Evolutionary conservation across 2,797 vertebrate species (phyloP), one percentile per base, ranked within the genome.

Genomic region (Triplophysa yarkandensis): DNA sequence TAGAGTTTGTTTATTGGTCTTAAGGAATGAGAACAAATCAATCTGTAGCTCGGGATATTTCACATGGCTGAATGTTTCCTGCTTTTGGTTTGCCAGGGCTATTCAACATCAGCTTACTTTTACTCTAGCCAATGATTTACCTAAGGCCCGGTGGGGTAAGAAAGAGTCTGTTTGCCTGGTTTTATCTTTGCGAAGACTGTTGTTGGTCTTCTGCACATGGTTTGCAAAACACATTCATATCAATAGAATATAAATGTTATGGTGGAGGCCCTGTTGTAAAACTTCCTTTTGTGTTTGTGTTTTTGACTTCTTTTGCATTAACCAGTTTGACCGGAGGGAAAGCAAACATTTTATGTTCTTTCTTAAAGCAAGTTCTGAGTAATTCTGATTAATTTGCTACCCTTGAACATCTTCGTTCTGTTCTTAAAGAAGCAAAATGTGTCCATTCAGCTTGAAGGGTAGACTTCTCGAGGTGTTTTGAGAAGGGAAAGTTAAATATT

Each of bases 401-500:
- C 16, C 25, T 55, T 55, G 7, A 28, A 55, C 52, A 55, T 55
- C 11, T 54, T 54, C 16, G 44, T 61, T 6, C 19, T 50, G 27
- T 39, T 43, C 43, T 72, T 54, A 41, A 43, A 58, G 25, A 14
- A 39, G 25, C 28, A 39, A 50, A 39, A 57, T 57, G 30, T 66
- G 65, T 74, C 54, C 70, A 25, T 55, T 54, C 43, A 34, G 34
- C 57, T 28, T 61, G 52, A 63, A 70, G 41, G 17, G 28, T 60
- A 30, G n/a, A 57, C 19, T 46, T 62, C 55, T 70, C 61, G 30
- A 13, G 11, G 44, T 36, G 32, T 52, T 81, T 52, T 69, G 83
- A 75, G 71, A 78, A 80, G 75, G 71, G 28, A 46, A 72, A 25
- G 74, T 83, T 78, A 73, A 81, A 86, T 84, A 74, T 83, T 84